Base-by-base conservation (phyloP, 2,113 vertebrate genomes). In the Dolichallabes microphthalmus region DNA sequence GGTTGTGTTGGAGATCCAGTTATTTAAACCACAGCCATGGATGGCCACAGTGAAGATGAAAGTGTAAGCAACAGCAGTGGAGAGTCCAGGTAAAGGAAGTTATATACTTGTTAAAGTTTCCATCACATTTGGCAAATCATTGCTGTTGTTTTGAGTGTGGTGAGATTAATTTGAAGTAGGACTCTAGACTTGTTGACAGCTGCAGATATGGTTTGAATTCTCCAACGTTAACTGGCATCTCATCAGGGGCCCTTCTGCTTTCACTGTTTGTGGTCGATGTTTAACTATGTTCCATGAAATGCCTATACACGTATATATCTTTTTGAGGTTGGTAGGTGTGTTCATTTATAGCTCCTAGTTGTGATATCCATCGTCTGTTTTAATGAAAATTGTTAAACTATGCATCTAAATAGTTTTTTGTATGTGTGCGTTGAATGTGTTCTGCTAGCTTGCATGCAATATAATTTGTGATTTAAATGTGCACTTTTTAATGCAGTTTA, bases 1-100 rank as follows among this genome's bases (percentile, higher is more conserved):
- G 55, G 60, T 86, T 73, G 58, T 78, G 88, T 85, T 86, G 68
- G 77, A 83, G 85, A 82, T 85, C 83, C 88, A 82, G 86, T n/a
- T 80, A 75, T 86, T 88, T 85, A 85, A 83, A 89, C 88, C 90
- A 88, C 90, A 88, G 92, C 86, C 94, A 99, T 99, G 98, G 98
- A 97, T 95, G 97, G 95, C 90, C 97, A 97, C 88, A 98, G 96
- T 91, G 98, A 99, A 94, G 96, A 98, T 89, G 98, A 99, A 94
- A 97, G 96, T 90, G 88, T 95, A 91, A 97, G 95, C 95, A 99
- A 99, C 92, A 98, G 96, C 91, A 97, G 96, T 91, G 97, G 96
- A 90, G 97, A 99, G 89, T 98, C 98, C 91, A 99, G 98, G 98
- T 98, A 96, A 92, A 80, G 17, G 30, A 58, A 3, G n/a, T 20